Percentiles rank a stretch among this genome's conserved stretches.
These are phyloP conservation scores for Sylvia atricapilla DNA, from an alignment of 2,113 vertebrate species.

Conservation along the genomic window DNA sequence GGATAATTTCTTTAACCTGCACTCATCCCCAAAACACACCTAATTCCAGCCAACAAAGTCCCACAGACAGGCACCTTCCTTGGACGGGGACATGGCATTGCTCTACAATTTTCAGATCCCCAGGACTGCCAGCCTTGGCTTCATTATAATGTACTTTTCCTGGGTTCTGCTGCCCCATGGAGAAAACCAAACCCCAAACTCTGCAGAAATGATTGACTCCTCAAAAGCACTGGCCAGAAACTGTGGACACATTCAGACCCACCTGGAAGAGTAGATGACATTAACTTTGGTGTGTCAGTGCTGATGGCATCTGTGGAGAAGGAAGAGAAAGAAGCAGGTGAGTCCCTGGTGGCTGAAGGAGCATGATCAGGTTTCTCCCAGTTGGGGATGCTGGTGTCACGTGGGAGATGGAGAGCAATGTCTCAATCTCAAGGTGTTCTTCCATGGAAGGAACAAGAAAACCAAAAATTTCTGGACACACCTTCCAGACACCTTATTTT, in stretches of 20 bases:
- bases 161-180: background rate
- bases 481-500: background rate
- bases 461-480: rapidly evolving
- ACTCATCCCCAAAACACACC: rapidly evolving
- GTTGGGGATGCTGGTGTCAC: rapidly evolving
- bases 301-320: background rate
- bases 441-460: rapidly evolving
- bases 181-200: background rate
- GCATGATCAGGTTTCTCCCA: rapidly evolving
- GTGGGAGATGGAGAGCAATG: background rate
- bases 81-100: rapidly evolving
- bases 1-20: rapidly evolving
- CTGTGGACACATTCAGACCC: rapidly evolving
- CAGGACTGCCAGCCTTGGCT: rapidly evolving
- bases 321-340: background rate
- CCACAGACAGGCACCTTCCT: rapidly evolving
- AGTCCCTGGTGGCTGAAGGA: background rate
- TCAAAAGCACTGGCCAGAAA: background rate
- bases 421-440: background rate
- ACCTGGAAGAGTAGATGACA: background rate
- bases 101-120: rapidly evolving
- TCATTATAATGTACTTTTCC: too few species aligned
- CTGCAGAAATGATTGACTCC: background rate
- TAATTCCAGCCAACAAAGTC: rapidly evolving
- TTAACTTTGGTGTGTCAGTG: rapidly evolving